A percentile compares a stretch with the other conserved stretches of the same genome.
phyloP scores from a whole-genome alignment of 23 tunicate species.

The Trididemnum miniatum region DNA sequence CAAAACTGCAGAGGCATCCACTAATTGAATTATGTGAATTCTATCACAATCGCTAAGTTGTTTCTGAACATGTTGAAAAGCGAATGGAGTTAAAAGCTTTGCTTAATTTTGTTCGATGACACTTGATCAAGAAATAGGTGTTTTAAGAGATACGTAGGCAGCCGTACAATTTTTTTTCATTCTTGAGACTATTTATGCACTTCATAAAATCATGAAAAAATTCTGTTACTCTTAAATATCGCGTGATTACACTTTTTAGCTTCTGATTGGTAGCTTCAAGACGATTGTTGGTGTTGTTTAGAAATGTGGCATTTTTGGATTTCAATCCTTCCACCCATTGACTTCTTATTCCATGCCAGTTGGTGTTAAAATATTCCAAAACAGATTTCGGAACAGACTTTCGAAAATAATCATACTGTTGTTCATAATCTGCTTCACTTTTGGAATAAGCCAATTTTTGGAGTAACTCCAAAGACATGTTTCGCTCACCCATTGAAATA shows the following conservation, averaged over 20 bases:
- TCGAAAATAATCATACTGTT: not conserved
- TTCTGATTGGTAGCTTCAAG: not conserved
- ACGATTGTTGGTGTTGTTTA: constrained; percentile 2
- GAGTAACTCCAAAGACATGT: not conserved
- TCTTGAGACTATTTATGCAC: not conserved
- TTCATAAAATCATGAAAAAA: not conserved
- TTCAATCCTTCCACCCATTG: constrained; percentile 31
- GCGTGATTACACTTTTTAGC: not conserved
- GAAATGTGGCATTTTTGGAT: not conserved
- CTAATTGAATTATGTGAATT: not conserved
- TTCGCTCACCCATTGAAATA: not conserved
- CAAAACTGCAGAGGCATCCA: not conserved
- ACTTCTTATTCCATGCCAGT: constrained; percentile 20
- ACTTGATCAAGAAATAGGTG: not conserved
- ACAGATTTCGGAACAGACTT: not conserved
- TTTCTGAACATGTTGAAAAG: not conserved
- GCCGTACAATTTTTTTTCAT: no score
- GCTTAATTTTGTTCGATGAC: not conserved
- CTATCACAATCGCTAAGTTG: not conserved
- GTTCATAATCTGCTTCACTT: constrained; percentile 4
- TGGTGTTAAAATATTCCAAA: constrained; percentile 10
- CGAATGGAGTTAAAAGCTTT: not conserved
- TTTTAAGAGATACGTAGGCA: not conserved
- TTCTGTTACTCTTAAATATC: not conserved
- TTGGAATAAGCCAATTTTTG: constrained; percentile 25